A percentile compares a stretch with the other conserved stretches of the same genome.
Evolutionary conservation across 2,113 vertebrate genomes (phyloP).

Genomic region (Tragelaphus scriptus): DNA sequence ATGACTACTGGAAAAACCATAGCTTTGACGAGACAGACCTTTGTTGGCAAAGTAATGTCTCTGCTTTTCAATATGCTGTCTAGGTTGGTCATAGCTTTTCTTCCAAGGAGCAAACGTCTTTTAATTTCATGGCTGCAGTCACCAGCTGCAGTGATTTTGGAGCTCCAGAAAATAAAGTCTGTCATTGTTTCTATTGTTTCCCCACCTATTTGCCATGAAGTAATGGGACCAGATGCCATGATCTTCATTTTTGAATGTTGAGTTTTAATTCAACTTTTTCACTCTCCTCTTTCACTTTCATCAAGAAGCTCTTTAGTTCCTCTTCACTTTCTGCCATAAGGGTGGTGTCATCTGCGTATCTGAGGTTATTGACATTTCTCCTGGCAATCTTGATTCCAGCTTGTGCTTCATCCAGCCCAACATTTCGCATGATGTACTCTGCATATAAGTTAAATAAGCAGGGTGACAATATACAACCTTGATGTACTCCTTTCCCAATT

Average conservation of each 20-base stretch:
- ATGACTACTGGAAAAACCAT: background rate
- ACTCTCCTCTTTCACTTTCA: background rate
- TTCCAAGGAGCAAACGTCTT: background rate
- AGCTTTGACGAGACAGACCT: background rate
- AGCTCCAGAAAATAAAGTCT: background rate
- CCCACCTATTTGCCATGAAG: background rate
- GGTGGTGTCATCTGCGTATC: background rate
- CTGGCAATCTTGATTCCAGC: background rate
- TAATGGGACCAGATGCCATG: background rate
- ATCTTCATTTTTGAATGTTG: background rate
- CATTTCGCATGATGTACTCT: rapidly evolving
- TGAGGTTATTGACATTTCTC: background rate
- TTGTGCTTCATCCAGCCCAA: background rate
- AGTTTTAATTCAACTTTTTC: background rate
- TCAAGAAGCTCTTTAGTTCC: background rate
- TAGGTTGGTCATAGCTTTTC: background rate
- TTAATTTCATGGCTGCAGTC: background rate
- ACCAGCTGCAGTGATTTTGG: background rate
- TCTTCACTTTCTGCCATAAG: background rate
- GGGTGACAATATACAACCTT: background rate
- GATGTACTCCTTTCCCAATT: background rate
- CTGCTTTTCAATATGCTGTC: background rate
- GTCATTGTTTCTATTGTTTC: background rate
- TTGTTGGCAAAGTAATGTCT: background rate
- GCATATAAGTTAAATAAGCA: background rate